Evolutionary conservation across 53 echinoderm and acorn worm species (phyloP).

Genomic region (Antedon mediterranea): DNA sequence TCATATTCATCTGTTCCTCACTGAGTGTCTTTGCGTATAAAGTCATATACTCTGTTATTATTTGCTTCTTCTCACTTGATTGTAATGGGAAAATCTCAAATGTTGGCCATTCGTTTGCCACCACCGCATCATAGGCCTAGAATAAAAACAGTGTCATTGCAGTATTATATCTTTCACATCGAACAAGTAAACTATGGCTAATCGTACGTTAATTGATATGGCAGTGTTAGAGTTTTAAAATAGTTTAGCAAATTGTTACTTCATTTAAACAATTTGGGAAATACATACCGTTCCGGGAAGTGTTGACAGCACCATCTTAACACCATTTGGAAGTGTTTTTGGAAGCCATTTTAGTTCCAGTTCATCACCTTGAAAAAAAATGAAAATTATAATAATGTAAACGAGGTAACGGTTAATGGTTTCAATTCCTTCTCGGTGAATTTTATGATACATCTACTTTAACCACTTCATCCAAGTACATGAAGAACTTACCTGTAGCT

Average conservation of each 20-base stretch:
- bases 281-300: constrained; percentile 33
- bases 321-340: constrained; percentile 20
- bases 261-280: not conserved
- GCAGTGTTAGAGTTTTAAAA: too few species aligned
- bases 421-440: too few species aligned
- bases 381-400: not conserved
- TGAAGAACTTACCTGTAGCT: constrained; percentile 7
- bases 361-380: constrained; percentile 21
- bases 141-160: not conserved
- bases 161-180: too few species aligned
- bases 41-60: constrained; percentile 30
- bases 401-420: too few species aligned
- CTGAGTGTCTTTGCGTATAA: constrained; percentile 32
- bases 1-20: constrained; percentile 27
- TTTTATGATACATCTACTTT: too few species aligned
- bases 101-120: constrained; percentile 26
- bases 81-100: constrained; percentile 23
- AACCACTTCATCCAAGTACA: too few species aligned
- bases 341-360: constrained; percentile 41
- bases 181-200: too few species aligned
- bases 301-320: constrained; percentile 31
- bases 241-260: too few species aligned
- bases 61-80: constrained; percentile 24
- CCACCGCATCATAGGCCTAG: constrained; percentile 34
- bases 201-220: too few species aligned